These are phyloP conservation scores for Panorpa germanica DNA, from an alignment of 2,888 invertebrate genomes.

Conservation along the genomic window DNA sequence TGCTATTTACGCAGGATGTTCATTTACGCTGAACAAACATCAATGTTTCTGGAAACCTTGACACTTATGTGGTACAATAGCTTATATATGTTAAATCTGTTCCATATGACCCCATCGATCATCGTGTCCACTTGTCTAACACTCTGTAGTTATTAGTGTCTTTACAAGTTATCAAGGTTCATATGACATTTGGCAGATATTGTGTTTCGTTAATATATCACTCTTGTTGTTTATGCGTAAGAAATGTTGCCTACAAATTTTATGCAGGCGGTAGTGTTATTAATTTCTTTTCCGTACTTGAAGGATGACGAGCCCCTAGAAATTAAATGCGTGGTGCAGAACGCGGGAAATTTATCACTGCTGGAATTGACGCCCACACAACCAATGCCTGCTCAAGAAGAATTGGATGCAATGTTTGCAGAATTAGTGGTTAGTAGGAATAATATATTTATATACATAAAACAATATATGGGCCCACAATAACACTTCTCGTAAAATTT, in stretches of 20 bases:
- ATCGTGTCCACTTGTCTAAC: no score
- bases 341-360: slow-evolving; percentile 64
- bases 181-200: slow-evolving; percentile 23
- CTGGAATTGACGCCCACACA: slow-evolving; percentile 82
- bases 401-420: slow-evolving; percentile 83
- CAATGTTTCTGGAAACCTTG: no score
- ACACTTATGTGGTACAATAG: no score
- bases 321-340: slow-evolving; percentile 86
- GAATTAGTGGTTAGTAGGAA: slow-evolving; percentile 70
- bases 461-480: not conserved
- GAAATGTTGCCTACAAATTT: slow-evolving; percentile 12
- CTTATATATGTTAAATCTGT: no score
- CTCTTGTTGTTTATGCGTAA: slow-evolving; percentile 5
- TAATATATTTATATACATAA: slow-evolving; percentile 2
- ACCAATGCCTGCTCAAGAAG: slow-evolving; percentile 85
- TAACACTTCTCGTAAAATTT: not conserved
- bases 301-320: slow-evolving; percentile 91
- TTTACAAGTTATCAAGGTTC: no score
- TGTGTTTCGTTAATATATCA: slow-evolving; percentile 16
- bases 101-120: no score
- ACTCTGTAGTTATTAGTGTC: no score
- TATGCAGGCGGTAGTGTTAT: slow-evolving; percentile 11
- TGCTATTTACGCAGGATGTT: no score
- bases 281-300: slow-evolving; percentile 18
- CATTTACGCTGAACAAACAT: no score